These are phyloP conservation scores for Nephrotoma appendiculata DNA, from an alignment of 2,888 invertebrate species.

Conservation along the genomic window DNA sequence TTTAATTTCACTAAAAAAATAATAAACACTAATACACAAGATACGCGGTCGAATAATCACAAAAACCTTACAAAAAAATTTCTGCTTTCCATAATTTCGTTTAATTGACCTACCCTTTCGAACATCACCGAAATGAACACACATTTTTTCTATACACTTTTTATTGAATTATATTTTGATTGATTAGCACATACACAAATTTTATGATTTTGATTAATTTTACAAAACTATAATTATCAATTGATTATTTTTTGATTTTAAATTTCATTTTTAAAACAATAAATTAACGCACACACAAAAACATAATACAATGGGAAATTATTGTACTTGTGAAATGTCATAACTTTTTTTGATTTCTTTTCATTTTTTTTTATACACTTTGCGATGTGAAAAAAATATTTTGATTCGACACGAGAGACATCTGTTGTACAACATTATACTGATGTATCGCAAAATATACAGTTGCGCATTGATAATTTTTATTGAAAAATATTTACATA, in stretches of 20 bases:
- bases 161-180: background rate
- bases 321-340: background rate
- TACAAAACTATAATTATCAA: background rate
- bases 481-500: too few relatives aligned
- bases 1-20: background rate
- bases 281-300: background rate
- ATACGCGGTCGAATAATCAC: background rate
- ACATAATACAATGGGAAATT: background rate
- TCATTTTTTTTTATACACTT: background rate
- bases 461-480: background rate
- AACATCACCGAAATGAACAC: background rate
- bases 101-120: background rate
- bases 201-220: background rate
- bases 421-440: background rate
- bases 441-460: background rate
- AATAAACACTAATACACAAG: background rate
- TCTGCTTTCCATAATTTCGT: background rate
- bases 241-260: background rate
- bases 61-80: background rate
- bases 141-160: background rate
- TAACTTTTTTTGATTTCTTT: background rate
- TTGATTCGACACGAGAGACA: background rate
- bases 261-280: background rate
- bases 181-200: background rate
- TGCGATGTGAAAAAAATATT: background rate